Conservation (phyloP, 92 coral and sea anemone genomes). For the Blastomussa wellsi region DNA sequence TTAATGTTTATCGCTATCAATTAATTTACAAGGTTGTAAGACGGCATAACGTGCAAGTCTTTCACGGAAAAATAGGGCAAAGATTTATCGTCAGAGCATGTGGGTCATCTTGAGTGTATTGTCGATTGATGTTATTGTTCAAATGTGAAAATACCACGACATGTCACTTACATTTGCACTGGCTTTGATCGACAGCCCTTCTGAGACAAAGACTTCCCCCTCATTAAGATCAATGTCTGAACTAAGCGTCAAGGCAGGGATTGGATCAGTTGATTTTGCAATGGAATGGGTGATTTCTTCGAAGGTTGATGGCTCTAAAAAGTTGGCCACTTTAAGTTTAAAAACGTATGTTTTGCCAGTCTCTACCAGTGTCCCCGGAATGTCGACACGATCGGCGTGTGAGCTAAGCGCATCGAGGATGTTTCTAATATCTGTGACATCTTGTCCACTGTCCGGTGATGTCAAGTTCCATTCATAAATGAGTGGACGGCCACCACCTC, state of each 20-base stretch:
- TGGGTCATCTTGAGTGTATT: too few species aligned
- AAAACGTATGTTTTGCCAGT: slow-evolving; percentile 10
- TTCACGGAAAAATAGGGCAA: too few species aligned
- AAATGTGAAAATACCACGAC: too few species aligned
- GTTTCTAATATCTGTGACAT: not conserved
- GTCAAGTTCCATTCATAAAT: slow-evolving; percentile 30
- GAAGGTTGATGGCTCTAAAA: slow-evolving; percentile 1
- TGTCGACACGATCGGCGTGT: not conserved
- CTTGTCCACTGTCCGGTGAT: not conserved
- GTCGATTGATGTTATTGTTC: not conserved
- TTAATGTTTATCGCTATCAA: too few species aligned
- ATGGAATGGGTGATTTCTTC: slow-evolving; percentile 16
- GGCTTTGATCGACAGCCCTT: slow-evolving; percentile 8
- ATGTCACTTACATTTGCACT: slow-evolving; percentile 22
- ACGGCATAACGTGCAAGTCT: too few species aligned
- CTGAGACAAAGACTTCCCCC: slow-evolving; percentile 5
- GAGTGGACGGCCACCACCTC: slow-evolving; percentile 56
- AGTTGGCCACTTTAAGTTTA: slow-evolving; percentile 23
- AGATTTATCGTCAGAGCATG: too few species aligned
- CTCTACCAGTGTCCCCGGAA: not conserved
- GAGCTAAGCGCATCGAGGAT: not conserved
- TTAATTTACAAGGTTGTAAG: too few species aligned
- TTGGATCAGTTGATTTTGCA: slow-evolving; percentile 15
- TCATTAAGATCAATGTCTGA: not conserved
- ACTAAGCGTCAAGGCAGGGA: slow-evolving; percentile 22